These are phyloP conservation scores for Capromys pilorides DNA, from an alignment of 2,797 vertebrate species.

Conservation along the genomic window DNA sequence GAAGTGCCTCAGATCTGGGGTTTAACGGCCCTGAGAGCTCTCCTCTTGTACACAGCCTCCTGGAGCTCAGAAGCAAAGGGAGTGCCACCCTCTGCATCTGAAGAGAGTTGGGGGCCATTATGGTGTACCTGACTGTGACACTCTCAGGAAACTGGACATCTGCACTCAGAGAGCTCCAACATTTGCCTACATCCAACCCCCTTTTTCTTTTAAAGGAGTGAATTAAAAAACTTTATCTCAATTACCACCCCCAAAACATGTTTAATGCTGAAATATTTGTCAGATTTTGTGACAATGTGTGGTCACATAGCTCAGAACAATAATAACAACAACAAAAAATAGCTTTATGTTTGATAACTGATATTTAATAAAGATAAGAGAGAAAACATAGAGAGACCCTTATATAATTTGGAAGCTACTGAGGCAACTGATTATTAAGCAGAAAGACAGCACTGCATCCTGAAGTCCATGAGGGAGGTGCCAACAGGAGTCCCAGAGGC, in stretches of 20 bases:
- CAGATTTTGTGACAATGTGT: conserved; percentile 79
- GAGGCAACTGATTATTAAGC: conserved; percentile 59
- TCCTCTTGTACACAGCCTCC: not conserved
- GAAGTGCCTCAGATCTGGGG: not conserved
- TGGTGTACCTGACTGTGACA: not conserved
- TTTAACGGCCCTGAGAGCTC: not conserved
- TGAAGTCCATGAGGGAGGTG: no score
- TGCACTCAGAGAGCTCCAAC: not conserved
- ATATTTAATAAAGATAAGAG: conserved; percentile 58
- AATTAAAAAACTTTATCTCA: conserved; percentile 81
- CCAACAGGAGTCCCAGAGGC: no score
- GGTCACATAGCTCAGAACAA: conserved; percentile 77
- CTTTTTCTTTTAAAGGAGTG: not conserved
- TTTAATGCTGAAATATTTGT: conserved; percentile 77
- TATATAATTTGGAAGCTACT: conserved; percentile 40
- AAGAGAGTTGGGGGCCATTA: not conserved
- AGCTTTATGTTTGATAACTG: conserved; percentile 68
- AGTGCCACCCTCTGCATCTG: not conserved
- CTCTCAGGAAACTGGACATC: not conserved
- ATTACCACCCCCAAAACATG: conserved; percentile 70
- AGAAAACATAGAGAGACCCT: conserved; percentile 50
- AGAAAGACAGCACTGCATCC: conserved; percentile 25
- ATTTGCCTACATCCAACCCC: not conserved
- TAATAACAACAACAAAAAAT: conserved; percentile 72
- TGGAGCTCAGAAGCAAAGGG: not conserved